Base-by-base conservation (phyloP, 1,140 invertebrate species). In the Calephelis virginiensis region DNA sequence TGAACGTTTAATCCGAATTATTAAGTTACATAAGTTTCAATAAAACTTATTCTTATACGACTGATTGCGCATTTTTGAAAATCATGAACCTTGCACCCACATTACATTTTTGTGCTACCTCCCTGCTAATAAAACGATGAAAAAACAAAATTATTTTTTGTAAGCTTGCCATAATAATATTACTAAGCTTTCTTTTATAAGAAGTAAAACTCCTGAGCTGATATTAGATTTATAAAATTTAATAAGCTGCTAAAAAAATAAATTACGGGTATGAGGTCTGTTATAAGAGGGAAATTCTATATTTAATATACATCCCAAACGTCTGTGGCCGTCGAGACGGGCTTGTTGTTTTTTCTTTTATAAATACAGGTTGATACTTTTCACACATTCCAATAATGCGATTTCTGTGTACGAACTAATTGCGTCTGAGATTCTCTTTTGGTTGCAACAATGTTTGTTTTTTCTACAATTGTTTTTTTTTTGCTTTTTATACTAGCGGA, bases 391-490 rank as follows among this genome's bases (percentile, higher is more conserved):
- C 80, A 81, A 82, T 81, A 80, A 84, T 81, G 80, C 77, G 75
- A 75, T 82, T 82, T 78, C 80, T 69, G 71, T 84, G 80, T 82
- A 77, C 70, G 69, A 69, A 72, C 79, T 84, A 83, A 83, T 83
- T 83, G 80, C 74, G 66, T 70, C 70, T 74, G 73, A 64, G 69
- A 69, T 68, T 72, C 64, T 66, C 65, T 47, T 76, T 72, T 73
- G 65, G 61, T 68, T 64, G 53, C 38, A 67, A 73, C 71, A 71
- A 74, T 64, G 71, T 80, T 79, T 76, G 63, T 69, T 74, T 72
- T 67, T 67, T 50, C 10, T 71, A 46, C 73, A 81, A 69, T 69
- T 71, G 71, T 12, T 72, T 70, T 56, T 37, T 43, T 43, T 43
- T 28, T 28, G 28, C n/a, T 1, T 28, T 28, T 28, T 28, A 28